Evolutionary conservation across 2,888 invertebrate genomes (phyloP), one percentile per base, ranked within the genome.

Genomic region (Byasa hedistus): DNA sequence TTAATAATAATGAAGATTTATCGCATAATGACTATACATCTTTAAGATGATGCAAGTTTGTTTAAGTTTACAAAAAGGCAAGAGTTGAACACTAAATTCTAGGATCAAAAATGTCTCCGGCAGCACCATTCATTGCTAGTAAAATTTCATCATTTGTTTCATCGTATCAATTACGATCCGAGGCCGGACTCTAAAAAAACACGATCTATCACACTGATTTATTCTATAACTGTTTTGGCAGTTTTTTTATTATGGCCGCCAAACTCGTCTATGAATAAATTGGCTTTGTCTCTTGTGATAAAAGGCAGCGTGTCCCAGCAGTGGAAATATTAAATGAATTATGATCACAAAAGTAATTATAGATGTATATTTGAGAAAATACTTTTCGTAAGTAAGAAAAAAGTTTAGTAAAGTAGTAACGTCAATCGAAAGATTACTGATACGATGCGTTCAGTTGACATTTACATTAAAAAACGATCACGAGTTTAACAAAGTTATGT

Each of bases 171-270:
- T 66, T 66, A 22, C n/a, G 17, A 27, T 44, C 12, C 54, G 54
- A 66, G 66, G 66, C 61, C 61, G 27, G 32, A 23, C 19, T 52
- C 54, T 61, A 17, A 66, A 66, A 61, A 65, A 61, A 52, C 32
- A 61, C 51, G 12, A 21, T 52, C 57, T 17, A 51, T 61, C 51
- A 23, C 52, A 57, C 21, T 66, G 54, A 61, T 61, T 58, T 52
- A 17, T 65, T 65, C 21, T 61, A 52, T 65, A 61, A 61, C 15
- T 51, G 61, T 60, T 55, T 48, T 3, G 21, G 32, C 39, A 22
- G 24, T 44, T 22, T 21, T 22, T n/a, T 3, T 64, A 51, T 48
- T 32, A 39, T 48, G 48, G n/a, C 48, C 5, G 7, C 19, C n/a
- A 7, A n/a, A 48, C 48, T 48, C 19, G 12, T n/a, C 48, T 48